These are phyloP conservation scores for Hirudinaria manillensis DNA, from an alignment of 2,888 invertebrate species.

Conservation along the genomic window DNA sequence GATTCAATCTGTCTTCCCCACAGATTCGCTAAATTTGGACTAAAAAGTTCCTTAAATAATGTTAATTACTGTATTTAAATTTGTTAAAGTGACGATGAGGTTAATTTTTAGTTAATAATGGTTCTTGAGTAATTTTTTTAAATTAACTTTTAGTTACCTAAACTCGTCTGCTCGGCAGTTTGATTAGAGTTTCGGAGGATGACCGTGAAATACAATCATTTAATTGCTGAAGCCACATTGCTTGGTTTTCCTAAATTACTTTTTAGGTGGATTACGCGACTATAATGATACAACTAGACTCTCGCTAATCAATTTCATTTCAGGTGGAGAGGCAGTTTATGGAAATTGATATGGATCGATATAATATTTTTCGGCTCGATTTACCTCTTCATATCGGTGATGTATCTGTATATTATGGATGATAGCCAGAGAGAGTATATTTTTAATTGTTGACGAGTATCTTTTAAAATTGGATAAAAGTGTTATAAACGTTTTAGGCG, in stretches of 20 bases:
- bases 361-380: conserved; percentile 12
- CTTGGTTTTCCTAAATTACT: conserved; percentile 23
- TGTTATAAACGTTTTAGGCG: neutral
- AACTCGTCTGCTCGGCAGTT: too few relatives aligned
- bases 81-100: too few relatives aligned
- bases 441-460: neutral
- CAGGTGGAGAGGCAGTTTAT: conserved; percentile 29
- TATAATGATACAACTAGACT: neutral
- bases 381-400: conserved; percentile 10
- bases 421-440: conserved; percentile 8
- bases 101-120: too few relatives aligned
- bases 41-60: too few relatives aligned
- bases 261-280: conserved; percentile 5
- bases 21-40: too few relatives aligned
- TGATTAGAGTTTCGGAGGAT: neutral
- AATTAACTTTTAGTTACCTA: too few relatives aligned
- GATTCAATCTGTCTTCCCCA: too few relatives aligned
- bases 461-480: neutral
- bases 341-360: conserved; percentile 27
- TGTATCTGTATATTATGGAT: neutral
- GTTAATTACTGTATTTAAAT: too few relatives aligned
- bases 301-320: conserved; percentile 5
- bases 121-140: too few relatives aligned
- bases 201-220: conserved; percentile 24
- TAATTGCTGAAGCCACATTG: conserved; percentile 20